A percentile compares a stretch with the other conserved stretches of the same genome.
phyloP scores from a whole-genome alignment of 2,797 vertebrate genomes.

The Parauchenoglanis ngamensis region DNA sequence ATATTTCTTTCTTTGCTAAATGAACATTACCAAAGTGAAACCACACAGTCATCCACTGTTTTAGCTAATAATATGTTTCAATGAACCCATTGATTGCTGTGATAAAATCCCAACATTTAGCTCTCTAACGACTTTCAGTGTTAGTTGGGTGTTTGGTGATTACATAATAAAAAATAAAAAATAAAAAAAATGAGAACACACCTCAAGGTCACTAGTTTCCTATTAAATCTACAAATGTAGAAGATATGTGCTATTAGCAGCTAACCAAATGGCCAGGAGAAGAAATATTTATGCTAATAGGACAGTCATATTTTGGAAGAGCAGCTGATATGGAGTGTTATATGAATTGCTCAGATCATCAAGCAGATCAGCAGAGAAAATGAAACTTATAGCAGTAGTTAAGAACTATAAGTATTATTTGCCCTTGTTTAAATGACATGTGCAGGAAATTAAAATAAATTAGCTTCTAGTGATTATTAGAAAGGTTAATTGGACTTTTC shows the following conservation, averaged over 20 bases:
- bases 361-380: no score
- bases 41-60: background rate
- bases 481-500: background rate
- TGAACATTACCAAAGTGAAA: background rate
- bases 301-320: background rate
- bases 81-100: constrained; percentile 25
- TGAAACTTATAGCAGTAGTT: no score
- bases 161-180: background rate
- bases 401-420: background rate
- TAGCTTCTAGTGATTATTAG: background rate
- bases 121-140: constrained; percentile 1
- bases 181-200: background rate
- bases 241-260: background rate
- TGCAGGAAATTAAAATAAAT: no score
- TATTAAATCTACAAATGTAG: background rate
- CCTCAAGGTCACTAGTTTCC: background rate
- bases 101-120: constrained; percentile 37
- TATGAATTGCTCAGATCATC: no score
- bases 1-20: background rate
- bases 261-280: background rate
- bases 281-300: background rate
- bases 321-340: no score
- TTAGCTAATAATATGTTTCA: constrained; percentile 36
- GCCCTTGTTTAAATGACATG: background rate
- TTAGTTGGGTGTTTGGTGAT: background rate